Evolutionary conservation across 2,888 invertebrate genomes (phyloP).

Genomic region (Campopleginae sp.): DNA sequence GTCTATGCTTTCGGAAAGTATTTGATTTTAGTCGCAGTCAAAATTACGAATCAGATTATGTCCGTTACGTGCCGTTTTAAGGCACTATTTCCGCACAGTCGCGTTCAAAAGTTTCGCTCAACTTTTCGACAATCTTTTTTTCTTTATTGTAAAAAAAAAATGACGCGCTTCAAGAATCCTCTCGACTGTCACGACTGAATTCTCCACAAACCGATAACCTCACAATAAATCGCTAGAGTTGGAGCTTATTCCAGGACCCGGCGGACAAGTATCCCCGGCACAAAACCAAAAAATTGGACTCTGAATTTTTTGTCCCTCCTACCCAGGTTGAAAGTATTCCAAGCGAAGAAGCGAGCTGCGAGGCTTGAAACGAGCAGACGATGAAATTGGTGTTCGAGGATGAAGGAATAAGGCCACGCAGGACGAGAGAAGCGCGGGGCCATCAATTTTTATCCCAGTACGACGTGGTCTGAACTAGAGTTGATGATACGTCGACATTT

Average conservation of each 20-base stretch:
- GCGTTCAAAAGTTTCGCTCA: too few relatives aligned
- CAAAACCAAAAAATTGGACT: not conserved
- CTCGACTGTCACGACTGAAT: not conserved
- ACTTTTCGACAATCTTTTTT: not conserved
- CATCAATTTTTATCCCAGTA: conserved; percentile 73
- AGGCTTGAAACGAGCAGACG: conserved; percentile 50
- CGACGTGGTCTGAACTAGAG: conserved; percentile 69
- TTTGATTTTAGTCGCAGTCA: not conserved
- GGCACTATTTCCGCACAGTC: too few relatives aligned
- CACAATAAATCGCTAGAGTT: not conserved
- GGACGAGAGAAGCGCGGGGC: conserved; percentile 22
- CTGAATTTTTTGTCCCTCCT: not conserved
- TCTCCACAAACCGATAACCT: not conserved
- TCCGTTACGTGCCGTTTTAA: not conserved
- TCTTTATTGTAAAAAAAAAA: not conserved
- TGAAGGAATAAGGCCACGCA: conserved; percentile 37
- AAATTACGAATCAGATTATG: conserved; percentile 16
- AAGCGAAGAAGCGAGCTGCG: not conserved
- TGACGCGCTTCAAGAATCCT: too few relatives aligned
- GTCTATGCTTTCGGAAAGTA: conserved; percentile 10
- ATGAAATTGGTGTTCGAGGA: conserved; percentile 43
- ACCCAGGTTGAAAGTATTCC: not conserved
- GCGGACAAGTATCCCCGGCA: not conserved
- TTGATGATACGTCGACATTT: conserved; percentile 71
- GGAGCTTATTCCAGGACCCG: not conserved